A percentile compares a stretch with the other conserved stretches of the same genome.
Conservation (phyloP, 2,797 vertebrate genomes). For the Potorous gilbertii region DNA sequence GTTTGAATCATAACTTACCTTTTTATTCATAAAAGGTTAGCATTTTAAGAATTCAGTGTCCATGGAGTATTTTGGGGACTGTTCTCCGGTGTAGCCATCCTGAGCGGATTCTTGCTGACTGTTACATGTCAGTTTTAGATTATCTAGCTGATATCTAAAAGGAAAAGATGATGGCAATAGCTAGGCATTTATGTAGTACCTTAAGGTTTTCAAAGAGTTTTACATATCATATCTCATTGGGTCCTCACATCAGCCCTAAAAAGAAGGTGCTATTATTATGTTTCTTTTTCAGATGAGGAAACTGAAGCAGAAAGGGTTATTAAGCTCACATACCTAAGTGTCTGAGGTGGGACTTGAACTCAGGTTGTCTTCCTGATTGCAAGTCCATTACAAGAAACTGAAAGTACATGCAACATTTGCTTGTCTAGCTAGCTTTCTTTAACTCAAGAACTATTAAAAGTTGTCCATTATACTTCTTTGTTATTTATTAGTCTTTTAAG, state of each 20-base stretch:
- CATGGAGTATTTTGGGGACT: neutral
- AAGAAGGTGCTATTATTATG: neutral
- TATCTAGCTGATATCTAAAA: neutral
- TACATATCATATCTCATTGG: neutral
- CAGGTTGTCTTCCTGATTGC: neutral
- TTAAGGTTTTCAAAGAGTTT: neutral
- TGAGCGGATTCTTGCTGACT: neutral
- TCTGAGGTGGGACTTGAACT: neutral
- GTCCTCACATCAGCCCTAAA: neutral
- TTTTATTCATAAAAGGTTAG: neutral
- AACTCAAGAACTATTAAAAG: neutral
- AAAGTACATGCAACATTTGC: neutral
- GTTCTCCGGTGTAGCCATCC: neutral
- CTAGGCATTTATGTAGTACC: neutral
- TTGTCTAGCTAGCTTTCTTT: neutral
- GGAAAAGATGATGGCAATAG: neutral
- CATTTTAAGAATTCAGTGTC: neutral
- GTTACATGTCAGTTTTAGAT: neutral
- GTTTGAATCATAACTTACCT: neutral
- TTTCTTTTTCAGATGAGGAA: neutral
- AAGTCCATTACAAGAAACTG: neutral
- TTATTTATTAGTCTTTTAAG: neutral
- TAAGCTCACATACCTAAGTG: neutral
- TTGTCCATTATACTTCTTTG: neutral
- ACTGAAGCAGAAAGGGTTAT: neutral